Conservation (phyloP, 2,113 vertebrate species). For the Xenopus laevis region DNA sequence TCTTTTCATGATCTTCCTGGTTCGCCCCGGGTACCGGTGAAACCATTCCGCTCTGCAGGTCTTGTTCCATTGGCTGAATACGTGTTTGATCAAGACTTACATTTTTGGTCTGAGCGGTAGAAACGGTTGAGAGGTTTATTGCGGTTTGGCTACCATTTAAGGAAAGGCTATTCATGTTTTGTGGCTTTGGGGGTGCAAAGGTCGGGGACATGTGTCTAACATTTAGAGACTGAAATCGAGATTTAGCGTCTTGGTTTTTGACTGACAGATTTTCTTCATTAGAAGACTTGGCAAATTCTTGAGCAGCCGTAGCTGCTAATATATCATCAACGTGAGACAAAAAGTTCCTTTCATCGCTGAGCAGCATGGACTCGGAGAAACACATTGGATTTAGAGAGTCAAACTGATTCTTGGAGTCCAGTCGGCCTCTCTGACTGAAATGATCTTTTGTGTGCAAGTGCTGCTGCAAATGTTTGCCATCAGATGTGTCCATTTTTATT, state of each 20-base stretch:
- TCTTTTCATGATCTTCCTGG: slow-evolving; percentile 66
- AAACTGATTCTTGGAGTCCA: slow-evolving; percentile 90
- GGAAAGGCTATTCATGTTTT: slow-evolving; percentile 72
- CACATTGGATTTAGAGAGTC: slow-evolving; percentile 88
- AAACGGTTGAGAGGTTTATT: slow-evolving; percentile 70
- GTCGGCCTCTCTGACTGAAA: slow-evolving; percentile 78
- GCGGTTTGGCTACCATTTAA: slow-evolving; percentile 80
- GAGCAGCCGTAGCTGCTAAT: slow-evolving; percentile 88
- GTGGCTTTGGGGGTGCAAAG: slow-evolving; percentile 72
- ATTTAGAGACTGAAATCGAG: slow-evolving; percentile 79
- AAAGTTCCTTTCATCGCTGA: slow-evolving; percentile 90
- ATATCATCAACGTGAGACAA: slow-evolving; percentile 96
- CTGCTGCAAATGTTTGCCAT: slow-evolving; percentile 77
- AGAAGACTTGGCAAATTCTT: slow-evolving; percentile 90
- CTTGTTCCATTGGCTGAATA: slow-evolving; percentile 64
- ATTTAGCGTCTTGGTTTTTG: slow-evolving; percentile 75
- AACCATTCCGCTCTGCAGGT: slow-evolving; percentile 55
- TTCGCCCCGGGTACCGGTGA: slow-evolving; percentile 58
- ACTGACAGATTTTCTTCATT: slow-evolving; percentile 74
- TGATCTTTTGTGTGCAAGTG: slow-evolving; percentile 73
- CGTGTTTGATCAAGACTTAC: slow-evolving; percentile 67
- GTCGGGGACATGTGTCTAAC: slow-evolving; percentile 74
- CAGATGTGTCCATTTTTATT: slow-evolving; percentile 73
- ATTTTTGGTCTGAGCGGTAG: slow-evolving; percentile 65
- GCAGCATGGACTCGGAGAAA: slow-evolving; percentile 91